Evolutionary conservation across 2,113 vertebrate genomes (phyloP), one percentile per base, ranked within the genome.

Genomic region (Epinephelus fuscoguttatus): DNA sequence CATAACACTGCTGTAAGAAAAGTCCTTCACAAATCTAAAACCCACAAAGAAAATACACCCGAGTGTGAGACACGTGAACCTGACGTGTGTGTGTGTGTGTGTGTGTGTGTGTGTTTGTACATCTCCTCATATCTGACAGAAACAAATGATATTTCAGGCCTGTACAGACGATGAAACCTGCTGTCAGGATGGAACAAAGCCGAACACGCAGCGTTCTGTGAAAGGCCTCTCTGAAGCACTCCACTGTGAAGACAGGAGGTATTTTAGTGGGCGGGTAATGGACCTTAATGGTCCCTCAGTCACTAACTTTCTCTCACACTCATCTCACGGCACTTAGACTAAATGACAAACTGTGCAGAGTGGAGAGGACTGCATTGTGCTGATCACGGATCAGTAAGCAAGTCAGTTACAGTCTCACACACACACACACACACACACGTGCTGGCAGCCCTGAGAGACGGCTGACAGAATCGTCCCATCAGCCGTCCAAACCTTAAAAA

Each of bases 201-300:
- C 33, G 74, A 61, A 75, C 64, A n/a, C 6, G 0, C 21, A 23
- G 42, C 60, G 33, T 70, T 52, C 42, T 69, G 5, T 6, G 12
- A 40, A 67, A 64, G 52, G n/a, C 71, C 70, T 40, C 67, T 86
- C 70, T 76, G 4, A 70, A 1, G 33, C 72, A 77, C 79, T 88
- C n/a, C 60, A 53, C 63, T 1, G 23, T 64, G 67, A 37, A 59
- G 80, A 78, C 77, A 55, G 77, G 14, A 49, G 19, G 60, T 55
- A 4, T 66, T 78, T 70, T 47, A 42, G 62, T n/a, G 15, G 70
- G 68, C 3, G 15, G 61, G 63, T 88, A 81, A 92, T 88, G 84
- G 88, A 52, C 14, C 55, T 6, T 89, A 86, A 92, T 88, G 91
- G 60, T 63, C 33, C 1, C 23, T 72, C 81, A 49, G 55, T 52